These are phyloP conservation scores for Aldrovandia affinis DNA, from an alignment of 2,797 vertebrate species.

Conservation along the genomic window DNA sequence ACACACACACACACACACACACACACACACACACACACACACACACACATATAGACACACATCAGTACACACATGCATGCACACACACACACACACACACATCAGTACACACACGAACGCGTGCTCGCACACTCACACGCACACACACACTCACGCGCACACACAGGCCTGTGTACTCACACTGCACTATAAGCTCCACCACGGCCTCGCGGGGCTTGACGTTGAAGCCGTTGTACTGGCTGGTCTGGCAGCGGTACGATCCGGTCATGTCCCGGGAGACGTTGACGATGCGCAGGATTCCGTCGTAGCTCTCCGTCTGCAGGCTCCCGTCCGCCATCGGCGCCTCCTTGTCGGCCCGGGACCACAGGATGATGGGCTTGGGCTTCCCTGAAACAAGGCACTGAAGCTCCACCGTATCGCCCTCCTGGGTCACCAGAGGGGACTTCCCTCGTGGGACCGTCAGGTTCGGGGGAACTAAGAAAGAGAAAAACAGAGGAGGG, in stretches of 20 bases:
- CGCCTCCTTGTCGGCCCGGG: constrained; percentile 86
- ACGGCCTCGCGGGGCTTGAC: constrained; percentile 88
- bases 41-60: not conserved
- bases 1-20: not conserved
- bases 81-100: not conserved
- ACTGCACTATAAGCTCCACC: constrained; percentile 91
- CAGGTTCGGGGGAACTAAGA: constrained; percentile 96
- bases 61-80: not conserved
- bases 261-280: constrained; percentile 90
- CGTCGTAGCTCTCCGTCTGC: constrained; percentile 90
- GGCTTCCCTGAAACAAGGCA: constrained; percentile 97
- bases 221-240: constrained; percentile 96
- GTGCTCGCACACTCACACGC: not conserved
- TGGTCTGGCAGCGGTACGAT: constrained; percentile 89
- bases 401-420: constrained; percentile 93
- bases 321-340: constrained; percentile 89
- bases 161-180: constrained; percentile 75
- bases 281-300: constrained; percentile 86
- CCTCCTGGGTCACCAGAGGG: constrained; percentile 85
- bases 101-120: not conserved
- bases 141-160: not conserved
- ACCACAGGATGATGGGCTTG: constrained; percentile 96
- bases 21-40: not conserved
- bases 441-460: constrained; percentile 90
- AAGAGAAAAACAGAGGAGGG: constrained; percentile 80